Base-by-base conservation (phyloP, 2,113 vertebrate species). In the Myotis brandtii region DNA sequence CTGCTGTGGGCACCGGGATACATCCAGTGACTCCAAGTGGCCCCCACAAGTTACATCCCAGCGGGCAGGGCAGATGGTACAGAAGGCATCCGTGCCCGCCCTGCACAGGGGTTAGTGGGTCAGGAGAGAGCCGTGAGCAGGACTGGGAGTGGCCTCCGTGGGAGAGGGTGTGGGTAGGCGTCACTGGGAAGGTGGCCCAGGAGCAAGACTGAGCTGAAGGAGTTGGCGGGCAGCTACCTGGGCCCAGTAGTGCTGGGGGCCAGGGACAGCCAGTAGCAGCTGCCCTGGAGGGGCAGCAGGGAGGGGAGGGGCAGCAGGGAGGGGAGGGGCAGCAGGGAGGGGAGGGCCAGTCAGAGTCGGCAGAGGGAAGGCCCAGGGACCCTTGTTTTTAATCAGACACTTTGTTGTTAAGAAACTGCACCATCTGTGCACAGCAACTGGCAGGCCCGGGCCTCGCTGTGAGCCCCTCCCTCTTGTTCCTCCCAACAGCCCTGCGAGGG, bases 21-120 rank as follows among this genome's bases (percentile, higher is more conserved):
- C 37, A 25, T 0, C n/a, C 2, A 4, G 40, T 1, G 54, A 16
- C n/a, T 30, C 32, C 27, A 0, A 16, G 1, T 0, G 50, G 23
- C 46, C 43, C 14, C 37, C 34, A 10, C 48, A 62, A 17, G n/a
- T 90, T 21, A 32, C 64, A 3, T 20, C 16, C 40, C 37, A 0
- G 27, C 0, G 17, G 46, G 32, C 14, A 10, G 72, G 37, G 27
- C 16, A 0, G 13, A 9, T 0, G 0, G 6, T 1, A 20, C 0
- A 34, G 80, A 48, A 34, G 87, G 46, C 2, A 8, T 0, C 23
- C 5, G 1, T 1, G 30, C 23, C 16, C 10, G 20, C 54, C 54
- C 54, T 6, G 73, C 1, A 30, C 1, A 0, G 4, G 17, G n/a
- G n/a, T 30, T 6, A 3, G 62, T 10, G 27, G 25, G 52, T 21